phyloP scores from a whole-genome alignment of 2,797 vertebrate genomes.

The Pangasius macronema region DNA sequence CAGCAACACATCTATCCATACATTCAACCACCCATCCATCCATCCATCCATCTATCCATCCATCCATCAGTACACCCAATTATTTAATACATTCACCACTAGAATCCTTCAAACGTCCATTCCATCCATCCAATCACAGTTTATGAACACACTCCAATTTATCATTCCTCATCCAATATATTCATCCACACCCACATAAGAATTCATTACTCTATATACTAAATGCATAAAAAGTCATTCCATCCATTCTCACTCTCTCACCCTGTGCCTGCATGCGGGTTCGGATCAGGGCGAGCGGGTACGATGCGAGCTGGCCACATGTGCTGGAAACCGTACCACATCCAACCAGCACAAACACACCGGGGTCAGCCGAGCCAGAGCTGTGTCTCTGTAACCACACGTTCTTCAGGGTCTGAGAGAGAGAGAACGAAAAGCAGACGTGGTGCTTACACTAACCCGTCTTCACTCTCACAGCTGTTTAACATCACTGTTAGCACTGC shows the following conservation, averaged over 20 bases:
- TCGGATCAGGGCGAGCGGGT: slow-evolving; percentile 89
- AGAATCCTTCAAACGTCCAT: background rate
- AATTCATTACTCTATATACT: background rate
- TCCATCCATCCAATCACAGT: background rate
- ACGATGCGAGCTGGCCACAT: slow-evolving; percentile 93
- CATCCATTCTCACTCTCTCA: slow-evolving; percentile 60
- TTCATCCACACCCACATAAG: background rate
- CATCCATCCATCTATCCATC: background rate
- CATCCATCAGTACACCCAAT: background rate
- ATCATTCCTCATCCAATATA: background rate
- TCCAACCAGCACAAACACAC: slow-evolving; percentile 85
- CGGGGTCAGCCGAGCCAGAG: slow-evolving; percentile 83
- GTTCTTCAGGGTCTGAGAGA: slow-evolving; percentile 87
- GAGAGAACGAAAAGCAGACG: background rate
- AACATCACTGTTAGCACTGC: background rate
- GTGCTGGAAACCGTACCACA: slow-evolving; percentile 93
- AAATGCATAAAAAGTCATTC: background rate
- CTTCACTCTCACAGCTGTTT: background rate
- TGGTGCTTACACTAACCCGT: background rate
- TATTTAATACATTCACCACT: background rate
- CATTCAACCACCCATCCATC: background rate
- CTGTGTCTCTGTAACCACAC: slow-evolving; percentile 87
- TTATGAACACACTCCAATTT: background rate
- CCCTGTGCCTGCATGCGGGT: slow-evolving; percentile 98
- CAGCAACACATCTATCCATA: too few species aligned